Conservation (phyloP, 1,140 invertebrate genomes). For the Doryteuthis pealeii region DNA sequence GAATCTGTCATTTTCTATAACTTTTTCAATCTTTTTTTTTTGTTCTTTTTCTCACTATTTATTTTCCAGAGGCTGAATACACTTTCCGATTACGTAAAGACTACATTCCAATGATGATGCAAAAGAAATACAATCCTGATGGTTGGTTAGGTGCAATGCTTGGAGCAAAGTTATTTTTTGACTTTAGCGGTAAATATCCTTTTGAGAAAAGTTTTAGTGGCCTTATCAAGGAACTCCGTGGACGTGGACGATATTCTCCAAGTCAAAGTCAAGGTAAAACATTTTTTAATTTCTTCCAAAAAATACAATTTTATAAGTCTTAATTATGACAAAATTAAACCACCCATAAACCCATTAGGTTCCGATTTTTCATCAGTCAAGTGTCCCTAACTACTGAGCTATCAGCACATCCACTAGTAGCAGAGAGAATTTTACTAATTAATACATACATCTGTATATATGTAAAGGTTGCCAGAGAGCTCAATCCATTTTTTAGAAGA, state of each 20-base stretch:
- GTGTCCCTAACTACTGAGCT: no score
- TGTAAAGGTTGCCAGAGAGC: no score
- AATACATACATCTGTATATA: no score
- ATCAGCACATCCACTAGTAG: no score
- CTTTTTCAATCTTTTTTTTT: no score
- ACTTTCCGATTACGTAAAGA: conserved; percentile 50
- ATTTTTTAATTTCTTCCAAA: background rate
- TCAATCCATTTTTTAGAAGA: background rate
- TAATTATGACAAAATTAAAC: background rate
- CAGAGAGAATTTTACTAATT: no score
- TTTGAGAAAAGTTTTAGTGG: conserved; percentile 44
- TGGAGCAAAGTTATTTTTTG: conserved; percentile 53
- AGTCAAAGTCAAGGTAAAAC: background rate
- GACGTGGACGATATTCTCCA: conserved; percentile 11
- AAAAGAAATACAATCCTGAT: conserved; percentile 49
- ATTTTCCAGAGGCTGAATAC: conserved; percentile 53
- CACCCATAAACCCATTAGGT: no score
- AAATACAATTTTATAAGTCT: background rate
- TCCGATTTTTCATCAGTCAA: no score
- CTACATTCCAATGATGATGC: conserved; percentile 53
- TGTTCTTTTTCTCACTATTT: background rate
- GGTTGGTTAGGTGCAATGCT: conserved; percentile 54
- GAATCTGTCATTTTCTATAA: no score
- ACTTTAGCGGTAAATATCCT: conserved; percentile 50
- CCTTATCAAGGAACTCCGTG: conserved; percentile 37